Evolutionary conservation across 2,113 vertebrate species (phyloP), one percentile per base, ranked within the genome.

Genomic region (Larimichthys crocea): DNA sequence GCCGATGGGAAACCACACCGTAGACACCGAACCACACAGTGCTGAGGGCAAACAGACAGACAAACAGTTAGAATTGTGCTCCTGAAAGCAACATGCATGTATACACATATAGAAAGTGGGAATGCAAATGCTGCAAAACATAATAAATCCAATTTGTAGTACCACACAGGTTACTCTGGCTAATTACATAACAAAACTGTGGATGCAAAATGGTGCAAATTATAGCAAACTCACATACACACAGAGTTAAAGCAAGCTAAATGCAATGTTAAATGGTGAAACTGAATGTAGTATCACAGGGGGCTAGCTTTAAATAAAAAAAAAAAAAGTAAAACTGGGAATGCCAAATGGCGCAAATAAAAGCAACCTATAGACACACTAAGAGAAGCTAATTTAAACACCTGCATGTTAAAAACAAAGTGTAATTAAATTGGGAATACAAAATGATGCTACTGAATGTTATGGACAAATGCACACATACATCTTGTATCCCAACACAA

Each of bases 1-100:
- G 0, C 97, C 97, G 22, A 99, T 96, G 0, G 98, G 98, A 76
- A 99, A 99, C 98, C 98, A 99, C 77, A 99, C 94, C 0, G 98
- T 99, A 0, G 97, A 97, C 0, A 99, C 96, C 0, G 97, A 85
- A 0, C 96, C 96, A 0, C 97, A 98, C 83, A 97, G 74, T 50
- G 96, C 98, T 99, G 94, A 14, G 74, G 81, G 92, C 60, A 68
- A 35, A 53, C 3, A 76, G 3, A 62, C 0, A 64, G 3, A 70
- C 19, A 66, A 17, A n/a, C 4, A 11, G 29, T 76, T 66, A 16
- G 12, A 6, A 46, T 26, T 42, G 15, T 22, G 29, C 3, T 2
- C 22, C 12, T 40, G 11, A 59, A 50, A 26, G 46, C 10, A 59
- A 68, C 31, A 35, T 35, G 31, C 44, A 26, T 17, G 10, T 17